Conservation (phyloP, 2,888 invertebrate species). For the Harpagoxenus sublaevis region DNA sequence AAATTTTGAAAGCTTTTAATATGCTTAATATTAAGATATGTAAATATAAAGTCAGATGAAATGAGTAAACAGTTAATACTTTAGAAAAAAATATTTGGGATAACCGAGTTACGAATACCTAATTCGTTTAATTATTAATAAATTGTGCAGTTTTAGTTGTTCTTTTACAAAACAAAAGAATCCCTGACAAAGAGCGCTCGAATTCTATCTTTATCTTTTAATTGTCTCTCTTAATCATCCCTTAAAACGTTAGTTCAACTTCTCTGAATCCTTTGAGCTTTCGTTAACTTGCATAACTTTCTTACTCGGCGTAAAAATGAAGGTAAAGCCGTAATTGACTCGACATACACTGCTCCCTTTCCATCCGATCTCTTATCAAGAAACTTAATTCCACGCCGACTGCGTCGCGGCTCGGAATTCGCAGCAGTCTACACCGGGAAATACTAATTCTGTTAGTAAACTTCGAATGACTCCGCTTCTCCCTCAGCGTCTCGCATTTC, state of each 20-base stretch:
- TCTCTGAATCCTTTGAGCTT: slow-evolving; percentile 23
- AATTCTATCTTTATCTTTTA: slow-evolving; percentile 15
- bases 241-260: slow-evolving; percentile 41
- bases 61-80: background rate
- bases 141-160: background rate
- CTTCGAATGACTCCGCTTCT: slow-evolving; percentile 25
- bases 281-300: slow-evolving; percentile 38
- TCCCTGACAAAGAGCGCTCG: background rate
- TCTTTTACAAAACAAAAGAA: background rate
- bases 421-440: slow-evolving; percentile 23
- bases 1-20: slow-evolving; percentile 2
- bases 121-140: slow-evolving; percentile 1
- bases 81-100: background rate
- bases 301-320: slow-evolving; percentile 38
- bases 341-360: slow-evolving; percentile 30
- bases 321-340: slow-evolving; percentile 40
- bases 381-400: slow-evolving; percentile 50
- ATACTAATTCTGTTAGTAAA: slow-evolving; percentile 54
- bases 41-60: background rate
- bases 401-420: slow-evolving; percentile 27
- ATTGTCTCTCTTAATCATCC: slow-evolving; percentile 36
- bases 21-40: background rate
- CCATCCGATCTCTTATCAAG: slow-evolving; percentile 48
- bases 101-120: background rate
- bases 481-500: slow-evolving; percentile 13